These are phyloP conservation scores for Colossoma macropomum DNA, from an alignment of 2,113 vertebrate genomes.

Conservation along the genomic window DNA sequence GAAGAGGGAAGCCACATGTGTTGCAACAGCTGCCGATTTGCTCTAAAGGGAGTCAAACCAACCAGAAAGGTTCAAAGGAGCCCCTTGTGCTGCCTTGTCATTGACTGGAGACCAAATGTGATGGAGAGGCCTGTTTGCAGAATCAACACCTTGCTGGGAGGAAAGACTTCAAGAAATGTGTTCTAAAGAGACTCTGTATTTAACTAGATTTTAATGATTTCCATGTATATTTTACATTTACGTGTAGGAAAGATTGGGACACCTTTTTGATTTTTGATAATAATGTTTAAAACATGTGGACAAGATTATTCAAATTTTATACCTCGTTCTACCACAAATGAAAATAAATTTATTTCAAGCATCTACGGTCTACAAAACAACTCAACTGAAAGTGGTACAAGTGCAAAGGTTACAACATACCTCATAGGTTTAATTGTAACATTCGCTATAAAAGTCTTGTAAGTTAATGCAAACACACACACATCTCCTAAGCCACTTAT, in stretches of 20 bases:
- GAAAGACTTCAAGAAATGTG: not conserved
- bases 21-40: conserved; percentile 59
- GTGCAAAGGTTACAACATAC: too few relatives aligned
- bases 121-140: not conserved
- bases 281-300: too few relatives aligned
- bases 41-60: conserved; percentile 38
- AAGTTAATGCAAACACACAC: too few relatives aligned
- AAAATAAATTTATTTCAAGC: too few relatives aligned
- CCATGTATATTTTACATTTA: not conserved
- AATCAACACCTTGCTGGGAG: not conserved
- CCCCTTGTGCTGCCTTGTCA: not conserved
- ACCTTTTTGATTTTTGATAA: not conserved
- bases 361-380: too few relatives aligned
- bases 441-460: too few relatives aligned
- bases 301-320: too few relatives aligned
- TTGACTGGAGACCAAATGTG: conserved; percentile 38
- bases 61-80: conserved; percentile 29
- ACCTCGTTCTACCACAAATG: too few relatives aligned
- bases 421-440: too few relatives aligned
- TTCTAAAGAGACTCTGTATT: not conserved
- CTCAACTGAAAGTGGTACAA: too few relatives aligned
- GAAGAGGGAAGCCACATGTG: conserved; percentile 41
- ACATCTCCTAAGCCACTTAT: too few relatives aligned
- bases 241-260: too few relatives aligned
- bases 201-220: not conserved